Evolutionary conservation across 2,888 invertebrate genomes (phyloP).

Genomic region (Phasia obesa): DNA sequence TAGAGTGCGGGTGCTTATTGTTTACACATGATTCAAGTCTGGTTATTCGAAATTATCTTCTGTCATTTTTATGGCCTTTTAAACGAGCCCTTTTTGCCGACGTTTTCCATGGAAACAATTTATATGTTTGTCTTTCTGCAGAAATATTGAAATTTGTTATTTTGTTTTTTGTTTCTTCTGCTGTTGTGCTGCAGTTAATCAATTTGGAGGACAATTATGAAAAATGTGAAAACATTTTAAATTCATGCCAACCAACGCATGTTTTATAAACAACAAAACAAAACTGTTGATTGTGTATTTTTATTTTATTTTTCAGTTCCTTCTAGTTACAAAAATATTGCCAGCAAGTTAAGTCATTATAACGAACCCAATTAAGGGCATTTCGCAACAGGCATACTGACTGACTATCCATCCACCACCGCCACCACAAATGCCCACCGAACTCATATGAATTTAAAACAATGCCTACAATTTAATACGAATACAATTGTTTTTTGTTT

Average conservation of each 20-base stretch:
- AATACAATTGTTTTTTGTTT: constrained; percentile 21
- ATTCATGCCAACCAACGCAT: constrained; percentile 64
- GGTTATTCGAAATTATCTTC: constrained; percentile 1
- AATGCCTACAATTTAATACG: constrained; percentile 45
- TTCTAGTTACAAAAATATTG: background rate
- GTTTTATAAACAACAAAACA: constrained; percentile 58
- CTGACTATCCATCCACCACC: background rate
- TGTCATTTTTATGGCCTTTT: constrained; percentile 23
- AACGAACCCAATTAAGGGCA: constrained; percentile 68
- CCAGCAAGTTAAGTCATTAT: constrained; percentile 67
- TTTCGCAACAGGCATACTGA: constrained; percentile 56
- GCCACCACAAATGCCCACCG: background rate
- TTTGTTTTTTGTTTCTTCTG: constrained; percentile 1
- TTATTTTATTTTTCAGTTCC: constrained; percentile 1
- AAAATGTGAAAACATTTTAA: constrained; percentile 64
- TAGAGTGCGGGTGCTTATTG: constrained; percentile 67
- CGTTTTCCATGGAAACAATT: constrained; percentile 53
- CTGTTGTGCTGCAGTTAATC: constrained; percentile 61
- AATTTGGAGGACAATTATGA: constrained; percentile 69
- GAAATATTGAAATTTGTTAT: constrained; percentile 51
- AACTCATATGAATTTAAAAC: constrained; percentile 32
- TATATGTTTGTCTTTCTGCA: constrained; percentile 44
- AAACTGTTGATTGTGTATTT: constrained; percentile 42
- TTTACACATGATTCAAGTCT: constrained; percentile 33
- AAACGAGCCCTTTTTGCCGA: constrained; percentile 16